These are phyloP conservation scores for Bucorvus abyssinicus DNA, from an alignment of 2,797 vertebrate genomes.

Conservation along the genomic window DNA sequence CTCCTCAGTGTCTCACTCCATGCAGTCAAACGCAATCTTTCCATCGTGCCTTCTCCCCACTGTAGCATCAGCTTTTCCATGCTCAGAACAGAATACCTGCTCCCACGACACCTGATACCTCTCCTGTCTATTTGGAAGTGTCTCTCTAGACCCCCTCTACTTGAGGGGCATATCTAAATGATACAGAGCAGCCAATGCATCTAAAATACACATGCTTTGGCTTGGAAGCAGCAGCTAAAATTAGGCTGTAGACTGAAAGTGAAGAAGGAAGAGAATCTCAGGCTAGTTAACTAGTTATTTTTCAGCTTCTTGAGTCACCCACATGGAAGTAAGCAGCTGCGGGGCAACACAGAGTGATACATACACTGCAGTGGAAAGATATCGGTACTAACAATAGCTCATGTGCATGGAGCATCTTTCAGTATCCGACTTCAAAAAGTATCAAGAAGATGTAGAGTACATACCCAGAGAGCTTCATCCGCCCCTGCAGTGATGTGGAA, in stretches of 20 bases:
- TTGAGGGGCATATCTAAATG: neutral
- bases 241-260: neutral
- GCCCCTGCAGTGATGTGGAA: neutral
- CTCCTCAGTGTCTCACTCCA: neutral
- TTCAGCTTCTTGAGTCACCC: conserved; percentile 25
- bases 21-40: neutral
- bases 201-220: neutral
- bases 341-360: neutral
- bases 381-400: neutral
- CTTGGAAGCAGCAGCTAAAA: neutral
- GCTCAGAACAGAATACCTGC: neutral
- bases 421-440: neutral
- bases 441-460: neutral
- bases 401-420: neutral
- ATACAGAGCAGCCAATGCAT: neutral
- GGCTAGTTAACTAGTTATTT: neutral
- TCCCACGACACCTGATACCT: neutral
- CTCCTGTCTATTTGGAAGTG: neutral
- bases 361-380: neutral
- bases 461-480: neutral
- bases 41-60: neutral
- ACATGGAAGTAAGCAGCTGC: neutral
- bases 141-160: neutral
- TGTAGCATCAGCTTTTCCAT: neutral
- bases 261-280: neutral